A percentile compares a stretch with the other conserved stretches of the same genome.
Conservation (phyloP, 1,140 invertebrate genomes). For the Drosophila bipectinata region DNA sequence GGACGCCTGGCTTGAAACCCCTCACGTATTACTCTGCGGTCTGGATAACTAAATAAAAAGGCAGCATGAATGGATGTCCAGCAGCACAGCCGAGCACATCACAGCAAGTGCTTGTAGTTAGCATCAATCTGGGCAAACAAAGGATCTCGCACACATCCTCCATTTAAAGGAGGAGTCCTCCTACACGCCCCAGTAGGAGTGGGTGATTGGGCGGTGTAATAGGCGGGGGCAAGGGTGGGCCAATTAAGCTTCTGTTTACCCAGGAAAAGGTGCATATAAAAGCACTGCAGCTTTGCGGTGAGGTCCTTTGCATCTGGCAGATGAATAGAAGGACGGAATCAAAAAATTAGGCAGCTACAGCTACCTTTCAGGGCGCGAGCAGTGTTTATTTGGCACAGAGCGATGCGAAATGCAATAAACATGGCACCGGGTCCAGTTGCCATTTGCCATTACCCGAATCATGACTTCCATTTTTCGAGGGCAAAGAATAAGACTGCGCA, state of each 20-base stretch:
- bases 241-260: slow-evolving; percentile 66
- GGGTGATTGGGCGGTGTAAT: slow-evolving; percentile 17
- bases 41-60: slow-evolving; percentile 66
- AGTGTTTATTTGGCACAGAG: slow-evolving; percentile 39
- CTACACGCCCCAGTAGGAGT: slow-evolving; percentile 48
- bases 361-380: slow-evolving; percentile 47
- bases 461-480: slow-evolving; percentile 53
- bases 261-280: slow-evolving; percentile 54
- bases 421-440: slow-evolving; percentile 57
- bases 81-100: slow-evolving; percentile 1
- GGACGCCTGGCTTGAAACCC: slow-evolving; percentile 3
- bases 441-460: slow-evolving; percentile 55
- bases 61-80: slow-evolving; percentile 28
- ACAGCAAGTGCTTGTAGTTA: slow-evolving; percentile 21
- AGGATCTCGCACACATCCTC: slow-evolving; percentile 24
- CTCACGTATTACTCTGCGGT: slow-evolving; percentile 38
- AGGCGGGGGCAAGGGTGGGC: slow-evolving; percentile 50
- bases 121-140: slow-evolving; percentile 65
- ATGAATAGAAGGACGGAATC: slow-evolving; percentile 15
- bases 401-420: slow-evolving; percentile 68
- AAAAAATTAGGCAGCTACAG: slow-evolving; percentile 52
- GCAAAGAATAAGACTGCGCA: slow-evolving; percentile 51
- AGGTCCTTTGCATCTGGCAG: slow-evolving; percentile 16
- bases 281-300: slow-evolving; percentile 61
- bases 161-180: too few relatives aligned